Evolutionary conservation across 2,113 vertebrate genomes (phyloP), one percentile per base, ranked within the genome.

Genomic region (Poecilia latipinna): DNA sequence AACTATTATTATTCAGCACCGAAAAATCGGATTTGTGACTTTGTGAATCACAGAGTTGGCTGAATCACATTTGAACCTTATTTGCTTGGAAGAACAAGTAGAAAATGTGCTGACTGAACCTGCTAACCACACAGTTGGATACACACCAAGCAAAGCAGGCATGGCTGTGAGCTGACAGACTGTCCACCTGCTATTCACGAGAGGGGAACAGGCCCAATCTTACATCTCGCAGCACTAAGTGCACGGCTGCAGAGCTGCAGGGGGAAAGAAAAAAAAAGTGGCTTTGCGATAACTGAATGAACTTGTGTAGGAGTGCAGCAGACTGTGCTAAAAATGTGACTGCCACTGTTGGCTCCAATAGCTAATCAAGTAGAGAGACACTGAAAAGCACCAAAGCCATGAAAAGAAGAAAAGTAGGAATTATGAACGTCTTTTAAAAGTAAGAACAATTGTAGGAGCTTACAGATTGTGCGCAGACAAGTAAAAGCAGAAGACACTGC

Each of bases 251-350:
- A 66, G 65, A 65, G 74, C 62, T 71, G 77, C 35, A 37, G 35
- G 35, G 3, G 13, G 39, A 42, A 42, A 42, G 13, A 15, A 15
- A 42, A 42, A 65, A 77, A 31, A 44, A 61, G 71, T 65, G 83
- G 62, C 51, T 87, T 35, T 0, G 4, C 32, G 67, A 88, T 80
- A 83, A 88, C 75, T 89, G 78, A 83, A 88, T 92, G 86, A 84
- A 83, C 68, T 86, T 70, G 79, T 86, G 82, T 77, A 83, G 78
- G 82, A 73, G 81, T 77, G 64, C 61, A 87, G 72, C 78, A 48
- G 44, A 48, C 13, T 57, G 65, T 75, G 70, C 69, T 82, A 79
- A 84, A 86, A 88, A 86, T 82, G 76, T 75, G 82, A 79, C 65
- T 15, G 65, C 80, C 71, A 83, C 63, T 85, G 87, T 86, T 74